A percentile compares a stretch with the other conserved stretches of the same genome.
These are phyloP conservation scores for Sapayoa aenigma DNA, from an alignment of 2,113 vertebrate species.

Conservation along the genomic window DNA sequence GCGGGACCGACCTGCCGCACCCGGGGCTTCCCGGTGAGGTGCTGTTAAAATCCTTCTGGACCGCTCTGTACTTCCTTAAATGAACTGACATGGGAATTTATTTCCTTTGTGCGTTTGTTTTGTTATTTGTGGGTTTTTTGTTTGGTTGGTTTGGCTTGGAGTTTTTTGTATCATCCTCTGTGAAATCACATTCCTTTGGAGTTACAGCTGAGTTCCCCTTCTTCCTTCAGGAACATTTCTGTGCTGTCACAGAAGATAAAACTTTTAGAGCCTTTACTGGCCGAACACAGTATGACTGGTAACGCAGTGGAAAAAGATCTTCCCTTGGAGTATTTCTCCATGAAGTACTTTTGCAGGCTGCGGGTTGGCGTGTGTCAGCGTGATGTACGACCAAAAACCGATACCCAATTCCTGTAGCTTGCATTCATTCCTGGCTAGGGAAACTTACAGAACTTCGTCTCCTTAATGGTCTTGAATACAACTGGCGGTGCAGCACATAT, in stretches of 20 bases:
- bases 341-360: neutral
- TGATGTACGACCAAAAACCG: fast-evolving
- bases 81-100: neutral
- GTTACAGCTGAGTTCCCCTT: neutral
- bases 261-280: neutral
- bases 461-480: neutral
- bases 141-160: too few species aligned
- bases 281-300: fast-evolving
- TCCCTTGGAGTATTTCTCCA: neutral
- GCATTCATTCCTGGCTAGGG: fast-evolving
- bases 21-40: neutral
- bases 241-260: neutral
- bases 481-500: fast-evolving
- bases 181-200: neutral
- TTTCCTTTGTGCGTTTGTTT: neutral
- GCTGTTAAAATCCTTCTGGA: neutral
- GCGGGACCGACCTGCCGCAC: neutral
- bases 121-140: too few species aligned
- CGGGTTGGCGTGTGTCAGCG: fast-evolving
- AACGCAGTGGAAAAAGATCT: neutral
- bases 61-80: neutral
- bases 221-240: neutral
- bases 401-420: fast-evolving
- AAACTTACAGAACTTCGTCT: neutral
- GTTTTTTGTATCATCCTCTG: neutral